Conservation (phyloP, 2,113 vertebrate genomes). For the Cyanistes caeruleus region DNA sequence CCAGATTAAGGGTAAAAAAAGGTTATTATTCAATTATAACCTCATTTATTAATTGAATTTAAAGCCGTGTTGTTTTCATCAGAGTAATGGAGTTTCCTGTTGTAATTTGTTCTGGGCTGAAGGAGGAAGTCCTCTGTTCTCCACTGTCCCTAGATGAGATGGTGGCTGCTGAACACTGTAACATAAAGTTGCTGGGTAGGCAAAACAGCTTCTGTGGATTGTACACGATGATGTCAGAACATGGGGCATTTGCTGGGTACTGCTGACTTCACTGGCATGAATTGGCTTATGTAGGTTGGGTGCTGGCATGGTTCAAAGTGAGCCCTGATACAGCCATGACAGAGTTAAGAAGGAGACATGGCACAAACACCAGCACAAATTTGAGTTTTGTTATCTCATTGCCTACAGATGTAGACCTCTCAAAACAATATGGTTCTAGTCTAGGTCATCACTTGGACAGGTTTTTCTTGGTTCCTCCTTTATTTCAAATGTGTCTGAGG, state of each 20-base stretch:
- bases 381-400: neutral
- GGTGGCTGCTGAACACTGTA: neutral
- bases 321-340: neutral
- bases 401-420: neutral
- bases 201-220: neutral
- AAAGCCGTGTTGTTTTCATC: neutral
- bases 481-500: neutral
- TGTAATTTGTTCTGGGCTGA: neutral
- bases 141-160: neutral
- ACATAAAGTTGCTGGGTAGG: neutral
- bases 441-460: neutral
- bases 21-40: neutral
- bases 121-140: neutral
- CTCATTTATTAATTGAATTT: neutral
- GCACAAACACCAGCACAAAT: fast-evolving
- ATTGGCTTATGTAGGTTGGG: neutral
- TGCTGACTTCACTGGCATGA: neutral
- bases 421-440: neutral
- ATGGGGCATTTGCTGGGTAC: fast-evolving
- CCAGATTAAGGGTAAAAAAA: neutral
- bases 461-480: neutral
- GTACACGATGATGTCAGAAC: neutral
- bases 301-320: neutral
- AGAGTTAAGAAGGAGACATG: neutral
- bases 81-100: neutral